Evolutionary conservation across 1,140 invertebrate genomes (phyloP).

Genomic region (Zaprionus ghesquierei): DNA sequence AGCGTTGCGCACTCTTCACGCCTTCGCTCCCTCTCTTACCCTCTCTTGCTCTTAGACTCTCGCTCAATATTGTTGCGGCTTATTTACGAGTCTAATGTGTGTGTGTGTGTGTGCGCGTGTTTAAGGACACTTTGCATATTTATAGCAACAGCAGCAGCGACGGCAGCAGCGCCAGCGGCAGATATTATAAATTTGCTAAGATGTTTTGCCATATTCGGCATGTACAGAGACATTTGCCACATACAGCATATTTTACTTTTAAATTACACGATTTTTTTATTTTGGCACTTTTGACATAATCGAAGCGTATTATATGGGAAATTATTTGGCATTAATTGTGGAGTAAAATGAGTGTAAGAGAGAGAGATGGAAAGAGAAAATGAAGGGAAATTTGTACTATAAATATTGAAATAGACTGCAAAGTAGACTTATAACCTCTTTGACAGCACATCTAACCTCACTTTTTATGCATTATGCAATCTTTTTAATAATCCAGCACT

Average conservation of each 20-base stretch:
- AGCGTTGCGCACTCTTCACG: conserved; percentile 27
- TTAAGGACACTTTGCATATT: conserved; percentile 43
- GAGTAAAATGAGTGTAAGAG: neutral
- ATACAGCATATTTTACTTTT: neutral
- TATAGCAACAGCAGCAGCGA: conserved; percentile 14
- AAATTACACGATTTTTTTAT: neutral
- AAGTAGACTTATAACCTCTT: too few relatives aligned
- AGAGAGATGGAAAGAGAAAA: neutral
- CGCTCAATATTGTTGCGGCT: conserved; percentile 56
- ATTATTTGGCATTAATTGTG: neutral
- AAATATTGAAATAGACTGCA: too few relatives aligned
- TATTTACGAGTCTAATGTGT: conserved; percentile 61
- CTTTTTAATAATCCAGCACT: too few relatives aligned
- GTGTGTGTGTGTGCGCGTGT: conserved; percentile 12
- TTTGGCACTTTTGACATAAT: neutral
- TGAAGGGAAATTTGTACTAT: too few relatives aligned
- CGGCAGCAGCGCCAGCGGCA: neutral
- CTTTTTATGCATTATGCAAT: too few relatives aligned
- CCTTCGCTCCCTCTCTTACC: neutral
- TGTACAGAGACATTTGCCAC: neutral
- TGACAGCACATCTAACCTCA: too few relatives aligned
- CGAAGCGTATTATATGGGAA: neutral
- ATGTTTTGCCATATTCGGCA: conserved; percentile 24
- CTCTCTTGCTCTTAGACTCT: neutral
- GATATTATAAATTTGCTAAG: conserved; percentile 38